A percentile compares a stretch with the other conserved stretches of the same genome.
Conservation (phyloP, 1,140 invertebrate genomes). For the Drosophila bifasciata region DNA sequence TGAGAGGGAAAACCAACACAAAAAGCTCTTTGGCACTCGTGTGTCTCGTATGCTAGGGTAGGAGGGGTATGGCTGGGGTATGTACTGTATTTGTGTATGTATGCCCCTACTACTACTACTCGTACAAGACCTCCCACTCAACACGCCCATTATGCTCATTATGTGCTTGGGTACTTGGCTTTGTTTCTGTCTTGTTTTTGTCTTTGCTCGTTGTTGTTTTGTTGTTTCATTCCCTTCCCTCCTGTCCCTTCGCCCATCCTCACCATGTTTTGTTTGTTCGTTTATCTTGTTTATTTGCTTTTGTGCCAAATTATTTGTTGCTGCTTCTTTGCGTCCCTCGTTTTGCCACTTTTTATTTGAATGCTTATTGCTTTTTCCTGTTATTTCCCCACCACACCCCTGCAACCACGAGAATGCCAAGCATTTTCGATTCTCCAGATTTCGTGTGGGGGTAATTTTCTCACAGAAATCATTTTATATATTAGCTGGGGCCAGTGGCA, state of each 20-base stretch:
- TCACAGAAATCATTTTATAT: background rate
- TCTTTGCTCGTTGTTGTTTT: constrained; percentile 22
- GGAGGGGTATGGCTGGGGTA: background rate
- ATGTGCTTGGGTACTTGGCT: constrained; percentile 61
- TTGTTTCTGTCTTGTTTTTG: constrained; percentile 41
- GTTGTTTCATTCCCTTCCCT: constrained; percentile 17
- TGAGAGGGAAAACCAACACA: constrained; percentile 54
- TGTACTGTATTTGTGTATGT: constrained; percentile 12
- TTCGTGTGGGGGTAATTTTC: background rate
- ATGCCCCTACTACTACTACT: constrained; percentile 10
- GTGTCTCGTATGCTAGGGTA: constrained; percentile 14
- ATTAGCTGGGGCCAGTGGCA: background rate
- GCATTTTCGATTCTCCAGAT: constrained; percentile 34
- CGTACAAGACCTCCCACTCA: constrained; percentile 8
- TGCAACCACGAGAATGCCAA: constrained; percentile 5
- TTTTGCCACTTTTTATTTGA: constrained; percentile 50
- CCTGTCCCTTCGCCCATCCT: constrained; percentile 7
- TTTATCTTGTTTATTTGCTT: constrained; percentile 63
- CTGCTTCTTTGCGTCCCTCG: constrained; percentile 24
- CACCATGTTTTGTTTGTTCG: constrained; percentile 42
- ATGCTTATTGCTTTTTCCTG: constrained; percentile 58
- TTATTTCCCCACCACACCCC: background rate
- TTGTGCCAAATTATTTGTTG: constrained; percentile 70
- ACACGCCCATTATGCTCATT: constrained; percentile 67
- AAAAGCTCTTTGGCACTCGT: constrained; percentile 64